Conservation (phyloP, 2,113 vertebrate genomes). For the Reinhardtius hippoglossoides region DNA sequence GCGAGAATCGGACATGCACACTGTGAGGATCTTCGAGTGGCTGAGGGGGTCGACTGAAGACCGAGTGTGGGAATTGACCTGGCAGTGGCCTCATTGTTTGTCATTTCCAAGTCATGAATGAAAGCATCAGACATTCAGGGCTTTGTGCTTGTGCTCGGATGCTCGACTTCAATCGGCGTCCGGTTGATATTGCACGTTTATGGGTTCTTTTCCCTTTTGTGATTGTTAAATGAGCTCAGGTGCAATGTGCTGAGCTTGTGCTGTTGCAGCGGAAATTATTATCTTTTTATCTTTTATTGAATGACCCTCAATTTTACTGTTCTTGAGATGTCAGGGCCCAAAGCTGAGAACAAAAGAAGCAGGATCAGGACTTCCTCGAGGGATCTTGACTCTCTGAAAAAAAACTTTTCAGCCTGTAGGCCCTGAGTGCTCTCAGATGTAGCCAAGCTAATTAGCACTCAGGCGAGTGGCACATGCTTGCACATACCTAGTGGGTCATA, state of each 20-base stretch:
- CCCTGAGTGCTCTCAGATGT: constrained; percentile 79
- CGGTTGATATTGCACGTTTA: constrained; percentile 38
- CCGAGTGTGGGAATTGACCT: constrained; percentile 58
- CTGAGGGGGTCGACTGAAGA: constrained; percentile 18
- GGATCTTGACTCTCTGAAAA: constrained; percentile 58
- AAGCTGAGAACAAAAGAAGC: constrained; percentile 37
- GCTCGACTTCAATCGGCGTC: constrained; percentile 23
- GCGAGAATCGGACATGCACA: constrained; percentile 15
- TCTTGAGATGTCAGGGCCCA: neutral
- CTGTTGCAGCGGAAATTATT: neutral
- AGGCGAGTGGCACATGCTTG: constrained; percentile 73
- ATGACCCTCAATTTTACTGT: constrained; percentile 2
- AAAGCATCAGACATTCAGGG: constrained; percentile 43
- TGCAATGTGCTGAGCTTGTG: constrained; percentile 9
- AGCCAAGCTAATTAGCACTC: constrained; percentile 77
- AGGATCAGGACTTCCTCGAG: constrained; percentile 46
- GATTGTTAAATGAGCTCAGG: constrained; percentile 31
- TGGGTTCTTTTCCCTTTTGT: constrained; percentile 16
- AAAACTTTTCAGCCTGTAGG: constrained; percentile 61
- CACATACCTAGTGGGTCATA: constrained; percentile 71
- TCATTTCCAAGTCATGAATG: constrained; percentile 44
- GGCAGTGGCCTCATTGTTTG: constrained; percentile 52
- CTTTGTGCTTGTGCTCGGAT: constrained; percentile 43
- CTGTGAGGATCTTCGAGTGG: constrained; percentile 12
- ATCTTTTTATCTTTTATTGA: constrained; percentile 14